These are phyloP conservation scores for Lerema accius DNA, from an alignment of 1,140 invertebrate genomes.

Conservation along the genomic window DNA sequence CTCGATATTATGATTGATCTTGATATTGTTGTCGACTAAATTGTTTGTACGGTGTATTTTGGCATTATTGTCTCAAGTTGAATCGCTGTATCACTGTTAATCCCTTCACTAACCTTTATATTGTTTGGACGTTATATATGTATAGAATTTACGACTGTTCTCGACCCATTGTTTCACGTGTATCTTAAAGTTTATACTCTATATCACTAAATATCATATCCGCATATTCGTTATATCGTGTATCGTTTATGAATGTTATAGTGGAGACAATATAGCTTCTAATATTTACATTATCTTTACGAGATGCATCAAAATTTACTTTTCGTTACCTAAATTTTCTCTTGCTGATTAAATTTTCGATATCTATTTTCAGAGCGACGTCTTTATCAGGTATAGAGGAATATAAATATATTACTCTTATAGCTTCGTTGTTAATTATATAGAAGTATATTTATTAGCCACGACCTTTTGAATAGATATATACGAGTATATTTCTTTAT, in stretches of 20 bases:
- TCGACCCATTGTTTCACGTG: slow-evolving; percentile 46
- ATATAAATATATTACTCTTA: slow-evolving; percentile 20
- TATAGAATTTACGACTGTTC: slow-evolving; percentile 63
- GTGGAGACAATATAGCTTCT: slow-evolving; percentile 74
- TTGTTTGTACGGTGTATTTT: slow-evolving; percentile 30
- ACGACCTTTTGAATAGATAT: slow-evolving; percentile 17
- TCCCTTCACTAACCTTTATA: slow-evolving; percentile 67
- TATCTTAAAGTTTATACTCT: slow-evolving; percentile 53
- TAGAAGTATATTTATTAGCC: slow-evolving; percentile 25
- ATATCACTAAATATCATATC: slow-evolving; percentile 71
- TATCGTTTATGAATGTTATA: slow-evolving; percentile 70
- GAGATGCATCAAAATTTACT: slow-evolving; percentile 27
- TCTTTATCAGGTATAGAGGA: slow-evolving; percentile 28
- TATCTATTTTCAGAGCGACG: slow-evolving; percentile 33
- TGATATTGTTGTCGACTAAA: slow-evolving; percentile 6
- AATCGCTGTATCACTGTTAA: slow-evolving; percentile 74
- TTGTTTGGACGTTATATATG: slow-evolving; percentile 64
- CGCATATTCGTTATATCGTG: slow-evolving; percentile 70
- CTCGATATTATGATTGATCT: slow-evolving; percentile 6
- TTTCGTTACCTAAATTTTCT: slow-evolving; percentile 10
- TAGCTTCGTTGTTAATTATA: slow-evolving; percentile 26
- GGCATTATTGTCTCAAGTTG: slow-evolving; percentile 68
- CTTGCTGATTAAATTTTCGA: slow-evolving; percentile 32
- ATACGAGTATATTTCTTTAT: slow-evolving; percentile 24
- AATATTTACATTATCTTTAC: slow-evolving; percentile 33